Percentiles rank a stretch among this genome's conserved stretches.
These are phyloP conservation scores for Polyploca ridens DNA, from an alignment of 2,888 invertebrate genomes.

Conservation along the genomic window DNA sequence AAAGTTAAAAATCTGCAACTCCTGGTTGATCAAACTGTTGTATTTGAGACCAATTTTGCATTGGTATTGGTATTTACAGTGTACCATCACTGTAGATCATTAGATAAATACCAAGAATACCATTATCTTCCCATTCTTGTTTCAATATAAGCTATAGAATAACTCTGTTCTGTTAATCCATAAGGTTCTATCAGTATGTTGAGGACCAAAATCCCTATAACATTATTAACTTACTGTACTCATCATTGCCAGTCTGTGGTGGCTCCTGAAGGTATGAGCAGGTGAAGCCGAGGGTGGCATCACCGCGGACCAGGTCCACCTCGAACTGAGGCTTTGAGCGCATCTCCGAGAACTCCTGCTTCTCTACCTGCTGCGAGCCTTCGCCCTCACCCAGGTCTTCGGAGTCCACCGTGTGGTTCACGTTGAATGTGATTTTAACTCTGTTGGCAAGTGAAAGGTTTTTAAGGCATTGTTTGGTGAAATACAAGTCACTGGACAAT, in stretches of 20 bases:
- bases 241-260: conserved; percentile 86
- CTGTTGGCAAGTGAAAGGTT: conserved; percentile 43
- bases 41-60: too few species aligned
- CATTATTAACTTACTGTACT: conserved; percentile 83
- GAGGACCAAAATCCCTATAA: too few species aligned
- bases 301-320: conserved; percentile 92
- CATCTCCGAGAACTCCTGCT: conserved; percentile 92
- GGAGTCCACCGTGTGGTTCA: conserved; percentile 97
- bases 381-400: conserved; percentile 89
- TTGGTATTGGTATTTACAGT: too few species aligned
- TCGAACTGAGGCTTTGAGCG: conserved; percentile 96
- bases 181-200: too few species aligned
- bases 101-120: too few species aligned
- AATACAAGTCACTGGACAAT: too few species aligned
- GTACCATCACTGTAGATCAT: too few species aligned
- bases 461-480: conserved; percentile 11
- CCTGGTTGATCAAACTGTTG: too few species aligned
- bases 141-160: too few species aligned
- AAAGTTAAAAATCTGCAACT: too few species aligned
- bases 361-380: conserved; percentile 79
- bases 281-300: conserved; percentile 91
- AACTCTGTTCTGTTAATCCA: too few species aligned
- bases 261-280: conserved; percentile 92
- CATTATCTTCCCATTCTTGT: too few species aligned
- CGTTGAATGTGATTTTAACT: conserved; percentile 90